Evolutionary conservation across 2,797 vertebrate species (phyloP), one percentile per base, ranked within the genome.

Genomic region (Eulemur albifrons): DNA sequence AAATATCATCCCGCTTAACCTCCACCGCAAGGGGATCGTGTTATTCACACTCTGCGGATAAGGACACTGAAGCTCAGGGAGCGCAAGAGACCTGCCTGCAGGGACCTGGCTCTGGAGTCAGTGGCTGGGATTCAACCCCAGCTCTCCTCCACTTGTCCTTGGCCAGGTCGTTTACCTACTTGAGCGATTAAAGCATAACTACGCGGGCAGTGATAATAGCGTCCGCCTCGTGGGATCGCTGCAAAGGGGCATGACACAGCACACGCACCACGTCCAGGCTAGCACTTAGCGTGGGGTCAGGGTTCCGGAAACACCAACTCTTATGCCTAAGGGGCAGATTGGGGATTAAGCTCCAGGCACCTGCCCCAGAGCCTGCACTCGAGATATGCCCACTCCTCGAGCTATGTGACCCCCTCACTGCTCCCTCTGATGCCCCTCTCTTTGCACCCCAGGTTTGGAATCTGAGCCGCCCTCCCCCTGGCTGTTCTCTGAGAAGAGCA

Each of bases 401-500:
- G 63, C 30, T 54, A 0, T 7, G 4, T 5, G 20, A 4, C 45
- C 38, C 5, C 17, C 0, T 17, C 13, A 7, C 61, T 2, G 12
- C 30, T 25, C 38, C 0, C 18, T 94, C 77, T 92, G n/a, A 72
- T 1, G 17, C 27, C 0, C 35, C 38, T 27, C 38, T 90, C 54
- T 84, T 77, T 43, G 65, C 0, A 4, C 45, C 6, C 0, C 90
- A 97, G 98, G 95, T 89, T 97, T 97, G 0, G 97, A 97, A 70
- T 98, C 97, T 0, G 98, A 98, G 38, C 81, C 72, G 0, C 32
- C 72, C 0, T 82, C 97, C 0, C 27, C 81, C 0, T 75, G 27
- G 25, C 54, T 95, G 79, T 82, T n/a, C 73, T 96, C 97, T 57
- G 97, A 97, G 96, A 98, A 97, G 84, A 94, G n/a, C 52, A 97